Evolutionary conservation across 2,797 vertebrate species (phyloP), one percentile per base, ranked within the genome.

Genomic region (Rhyacichthys aspro): DNA sequence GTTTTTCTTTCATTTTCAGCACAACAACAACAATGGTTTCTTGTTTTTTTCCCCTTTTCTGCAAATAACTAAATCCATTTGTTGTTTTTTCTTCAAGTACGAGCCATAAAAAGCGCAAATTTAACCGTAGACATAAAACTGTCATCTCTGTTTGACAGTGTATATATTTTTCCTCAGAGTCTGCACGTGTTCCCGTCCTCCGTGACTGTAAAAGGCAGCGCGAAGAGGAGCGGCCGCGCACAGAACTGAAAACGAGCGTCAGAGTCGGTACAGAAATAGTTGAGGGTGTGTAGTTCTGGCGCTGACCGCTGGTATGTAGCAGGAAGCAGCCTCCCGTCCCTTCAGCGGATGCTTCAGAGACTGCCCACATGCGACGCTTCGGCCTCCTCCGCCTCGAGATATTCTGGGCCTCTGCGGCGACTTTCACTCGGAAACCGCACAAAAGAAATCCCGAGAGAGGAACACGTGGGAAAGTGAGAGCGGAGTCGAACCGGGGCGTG

Each of bases 241-340:
- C 11, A 19, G 34, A 49, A 74, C 32, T 43, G 34, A 71, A 46
- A 72, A 61, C 50, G 70, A 63, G 59, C 38, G 14, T 67, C 3
- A 16, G 1, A 43, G 43, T 18, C 11, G 17, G 55, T 72, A 86
- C 89, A 81, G 85, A 87, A 93, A 93, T 93, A 93, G 90, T 81
- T 61, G 78, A 90, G 92, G 91, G 92, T 77, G 93, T 91, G 90
- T 90, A 90, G 88, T 87, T 88, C 75, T 44, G 61, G 68, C 83
- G 79, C 78, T 79, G 85, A 93, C 92, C 93, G 85, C 92, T 80
- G 92, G 92, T 88, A 93, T 92, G 93, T 87, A 86, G 64, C 76
- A 89, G 90, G 90, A 92, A 91, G 86, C 87, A 85, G 88, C 79
- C 83, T 86, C 72, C 84, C 84, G 87, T 87, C 86, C 86, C 73